These are phyloP conservation scores for Lysandra bellargus DNA, from an alignment of 2,888 invertebrate genomes.

Conservation along the genomic window DNA sequence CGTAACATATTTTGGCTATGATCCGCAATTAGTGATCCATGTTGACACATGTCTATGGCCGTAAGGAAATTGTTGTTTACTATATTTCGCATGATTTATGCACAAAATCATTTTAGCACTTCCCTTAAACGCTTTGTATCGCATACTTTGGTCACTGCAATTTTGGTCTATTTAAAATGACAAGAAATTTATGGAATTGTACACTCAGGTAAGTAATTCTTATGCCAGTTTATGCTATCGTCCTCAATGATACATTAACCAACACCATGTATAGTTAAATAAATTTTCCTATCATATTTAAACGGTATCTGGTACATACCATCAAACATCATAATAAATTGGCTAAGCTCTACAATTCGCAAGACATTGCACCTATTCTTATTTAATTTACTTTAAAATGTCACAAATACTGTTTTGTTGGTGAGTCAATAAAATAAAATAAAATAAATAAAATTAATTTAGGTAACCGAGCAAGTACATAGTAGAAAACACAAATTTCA, in stretches of 20 bases:
- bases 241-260: too few relatives aligned
- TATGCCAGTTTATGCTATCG: too few relatives aligned
- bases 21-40: slow-evolving; percentile 14
- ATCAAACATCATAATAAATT: too few relatives aligned
- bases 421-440: too few relatives aligned
- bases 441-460: too few relatives aligned
- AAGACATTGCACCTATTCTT: too few relatives aligned
- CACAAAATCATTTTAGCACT: not conserved
- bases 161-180: not conserved
- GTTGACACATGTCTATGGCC: not conserved
- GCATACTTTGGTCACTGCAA: not conserved
- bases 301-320: too few relatives aligned
- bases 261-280: not conserved
- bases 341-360: too few relatives aligned
- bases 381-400: too few relatives aligned
- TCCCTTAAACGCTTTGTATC: not conserved
- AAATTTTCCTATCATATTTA: not conserved
- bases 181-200: not conserved
- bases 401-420: too few relatives aligned
- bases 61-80: not conserved
- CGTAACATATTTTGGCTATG: slow-evolving; percentile 1
- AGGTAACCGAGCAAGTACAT: too few relatives aligned
- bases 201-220: not conserved
- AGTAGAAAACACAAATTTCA: not conserved
- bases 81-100: not conserved